Conservation (phyloP, 2,888 invertebrate species). For the Brenthis daphne region DNA sequence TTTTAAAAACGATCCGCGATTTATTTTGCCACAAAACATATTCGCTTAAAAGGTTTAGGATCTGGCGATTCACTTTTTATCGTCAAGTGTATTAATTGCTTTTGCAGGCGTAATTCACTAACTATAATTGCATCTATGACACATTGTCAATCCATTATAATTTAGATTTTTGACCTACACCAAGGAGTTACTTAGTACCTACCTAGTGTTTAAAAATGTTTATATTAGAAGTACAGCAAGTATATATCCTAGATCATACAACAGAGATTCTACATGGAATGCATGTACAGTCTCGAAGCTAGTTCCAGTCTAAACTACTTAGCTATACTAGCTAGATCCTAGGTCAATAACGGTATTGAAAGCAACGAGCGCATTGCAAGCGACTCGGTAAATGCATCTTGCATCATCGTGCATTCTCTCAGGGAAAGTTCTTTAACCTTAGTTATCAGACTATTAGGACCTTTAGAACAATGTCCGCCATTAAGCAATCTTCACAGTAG, state of each 20-base stretch:
- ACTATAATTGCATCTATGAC: neutral
- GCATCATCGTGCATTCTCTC: conserved; percentile 55
- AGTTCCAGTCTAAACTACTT: conserved; percentile 36
- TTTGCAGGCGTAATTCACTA: conserved; percentile 1
- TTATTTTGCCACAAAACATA: conserved; percentile 25
- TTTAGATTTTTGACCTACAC: too few relatives aligned
- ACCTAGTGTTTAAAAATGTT: too few relatives aligned
- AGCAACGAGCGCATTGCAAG: conserved; percentile 65
- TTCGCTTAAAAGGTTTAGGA: conserved; percentile 36
- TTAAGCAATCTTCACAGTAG: conserved; percentile 50
- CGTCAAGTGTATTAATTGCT: conserved; percentile 34
- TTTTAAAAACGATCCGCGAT: conserved; percentile 22
- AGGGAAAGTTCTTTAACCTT: conserved; percentile 54
- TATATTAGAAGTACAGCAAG: too few relatives aligned
- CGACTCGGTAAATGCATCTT: conserved; percentile 62
- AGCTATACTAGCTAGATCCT: conserved; percentile 45
- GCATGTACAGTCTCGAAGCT: conserved; percentile 29
- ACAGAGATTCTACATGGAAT: conserved; percentile 37
- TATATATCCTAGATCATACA: conserved; percentile 4
- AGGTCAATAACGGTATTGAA: conserved; percentile 71
- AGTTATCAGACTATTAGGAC: conserved; percentile 58
- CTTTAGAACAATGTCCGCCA: conserved; percentile 47
- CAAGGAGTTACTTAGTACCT: too few relatives aligned
- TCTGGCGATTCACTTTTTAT: conserved; percentile 26
- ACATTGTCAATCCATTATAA: too few relatives aligned